Evolutionary conservation across 2,888 invertebrate species (phyloP).

Genomic region (Xylocampa areola): DNA sequence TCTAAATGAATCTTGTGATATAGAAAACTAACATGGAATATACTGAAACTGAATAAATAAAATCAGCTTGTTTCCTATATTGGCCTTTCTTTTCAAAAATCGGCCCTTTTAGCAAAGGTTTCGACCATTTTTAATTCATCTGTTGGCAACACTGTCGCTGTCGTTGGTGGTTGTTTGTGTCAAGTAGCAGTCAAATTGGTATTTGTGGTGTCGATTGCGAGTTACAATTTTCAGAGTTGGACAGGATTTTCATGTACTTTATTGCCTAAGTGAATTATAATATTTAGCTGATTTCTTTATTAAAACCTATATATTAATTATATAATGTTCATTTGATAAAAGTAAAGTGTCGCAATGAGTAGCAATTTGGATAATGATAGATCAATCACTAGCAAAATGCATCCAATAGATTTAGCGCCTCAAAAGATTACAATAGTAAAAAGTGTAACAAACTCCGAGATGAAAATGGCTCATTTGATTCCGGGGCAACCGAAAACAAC

Average conservation of each 20-base stretch:
- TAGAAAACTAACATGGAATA: no score
- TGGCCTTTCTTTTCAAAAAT: no score
- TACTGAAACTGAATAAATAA: no score
- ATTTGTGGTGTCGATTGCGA: no score
- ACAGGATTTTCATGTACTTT: slow-evolving; percentile 9
- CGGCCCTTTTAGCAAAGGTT: no score
- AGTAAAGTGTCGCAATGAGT: slow-evolving; percentile 75
- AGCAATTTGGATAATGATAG: slow-evolving; percentile 89
- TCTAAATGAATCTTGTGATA: no score
- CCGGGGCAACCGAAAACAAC: slow-evolving; percentile 80
- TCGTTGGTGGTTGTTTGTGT: no score
- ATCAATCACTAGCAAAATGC: slow-evolving; percentile 89
- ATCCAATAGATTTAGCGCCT: slow-evolving; percentile 88
- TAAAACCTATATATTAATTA: slow-evolving; percentile 3
- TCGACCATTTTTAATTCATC: no score
- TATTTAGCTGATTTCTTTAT: slow-evolving; percentile 3
- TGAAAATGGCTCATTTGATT: slow-evolving; percentile 86
- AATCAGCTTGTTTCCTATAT: no score
- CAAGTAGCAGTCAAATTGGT: no score
- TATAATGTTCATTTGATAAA: slow-evolving; percentile 30
- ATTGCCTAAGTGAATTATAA: slow-evolving; percentile 10
- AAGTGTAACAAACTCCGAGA: slow-evolving; percentile 82
- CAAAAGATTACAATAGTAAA: slow-evolving; percentile 88
- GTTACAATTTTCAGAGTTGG: no score
- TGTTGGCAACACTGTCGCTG: no score